A percentile compares a stretch with the other conserved stretches of the same genome.
Conservation (phyloP, 2,888 invertebrate species). For the Gastrophysa polygoni region DNA sequence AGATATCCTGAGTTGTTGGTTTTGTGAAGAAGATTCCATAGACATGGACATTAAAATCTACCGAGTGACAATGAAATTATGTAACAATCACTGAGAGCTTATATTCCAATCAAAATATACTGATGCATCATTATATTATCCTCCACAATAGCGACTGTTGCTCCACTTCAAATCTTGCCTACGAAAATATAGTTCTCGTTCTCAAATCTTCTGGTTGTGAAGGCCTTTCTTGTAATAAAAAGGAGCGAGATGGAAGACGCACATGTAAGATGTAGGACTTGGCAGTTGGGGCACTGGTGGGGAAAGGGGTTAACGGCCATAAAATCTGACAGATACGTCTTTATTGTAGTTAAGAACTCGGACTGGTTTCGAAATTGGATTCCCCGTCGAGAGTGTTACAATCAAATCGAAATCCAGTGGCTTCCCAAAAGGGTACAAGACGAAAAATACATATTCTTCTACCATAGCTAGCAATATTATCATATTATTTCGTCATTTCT, state of each 20-base stretch:
- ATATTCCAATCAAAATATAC: too few relatives aligned
- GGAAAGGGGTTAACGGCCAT: conserved; percentile 53
- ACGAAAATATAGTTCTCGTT: not conserved
- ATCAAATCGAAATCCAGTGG: conserved; percentile 17
- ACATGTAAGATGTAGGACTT: not conserved
- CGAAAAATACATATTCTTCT: too few relatives aligned
- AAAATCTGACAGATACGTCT: conserved; percentile 59
- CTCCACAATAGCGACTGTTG: not conserved
- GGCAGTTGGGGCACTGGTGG: conserved; percentile 33
- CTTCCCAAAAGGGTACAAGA: not conserved
- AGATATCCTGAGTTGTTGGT: too few relatives aligned
- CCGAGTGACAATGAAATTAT: too few relatives aligned
- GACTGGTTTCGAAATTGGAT: conserved; percentile 47
- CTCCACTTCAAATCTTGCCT: not conserved
- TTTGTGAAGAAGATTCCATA: too few relatives aligned
- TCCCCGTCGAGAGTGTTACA: conserved; percentile 37
- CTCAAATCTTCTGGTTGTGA: not conserved
- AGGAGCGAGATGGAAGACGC: not conserved
- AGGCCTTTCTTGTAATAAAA: not conserved
- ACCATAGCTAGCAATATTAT: too few relatives aligned
- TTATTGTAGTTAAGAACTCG: conserved; percentile 49
- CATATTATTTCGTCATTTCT: too few relatives aligned
- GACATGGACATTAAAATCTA: too few relatives aligned
- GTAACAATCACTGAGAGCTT: too few relatives aligned
- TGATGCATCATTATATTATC: too few relatives aligned